These are phyloP conservation scores for Nomada ruficornis DNA, from an alignment of 2,888 invertebrate genomes.

Conservation along the genomic window DNA sequence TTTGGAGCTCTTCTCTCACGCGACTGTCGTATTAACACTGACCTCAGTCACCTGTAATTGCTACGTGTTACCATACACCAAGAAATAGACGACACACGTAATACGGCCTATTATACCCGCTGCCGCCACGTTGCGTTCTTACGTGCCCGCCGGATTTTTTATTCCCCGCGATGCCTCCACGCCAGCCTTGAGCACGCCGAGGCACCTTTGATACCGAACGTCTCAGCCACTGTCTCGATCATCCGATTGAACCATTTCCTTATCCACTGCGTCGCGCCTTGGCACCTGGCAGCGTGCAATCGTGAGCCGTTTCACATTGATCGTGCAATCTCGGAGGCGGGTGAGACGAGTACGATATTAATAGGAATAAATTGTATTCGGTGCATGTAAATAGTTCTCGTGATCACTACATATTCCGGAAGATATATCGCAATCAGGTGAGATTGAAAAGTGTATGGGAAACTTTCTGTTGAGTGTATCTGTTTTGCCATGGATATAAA, in stretches of 20 bases:
- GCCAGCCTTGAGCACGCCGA: conserved; percentile 39
- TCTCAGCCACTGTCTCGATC: not conserved
- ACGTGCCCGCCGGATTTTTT: conserved; percentile 60
- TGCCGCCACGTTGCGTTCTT: conserved; percentile 35
- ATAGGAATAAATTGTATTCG: too few relatives aligned
- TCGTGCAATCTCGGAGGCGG: too few relatives aligned
- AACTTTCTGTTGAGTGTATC: too few relatives aligned
- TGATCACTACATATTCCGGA: too few relatives aligned
- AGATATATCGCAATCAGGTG: too few relatives aligned
- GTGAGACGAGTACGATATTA: too few relatives aligned
- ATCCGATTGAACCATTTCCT: not conserved
- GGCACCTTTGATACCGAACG: conserved; percentile 17
- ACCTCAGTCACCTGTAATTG: conserved; percentile 84
- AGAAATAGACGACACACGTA: conserved; percentile 68
- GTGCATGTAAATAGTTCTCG: too few relatives aligned
- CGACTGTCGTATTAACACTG: conserved; percentile 83
- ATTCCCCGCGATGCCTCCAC: conserved; percentile 13
- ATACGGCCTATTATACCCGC: conserved; percentile 58
- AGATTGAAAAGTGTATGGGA: too few relatives aligned
- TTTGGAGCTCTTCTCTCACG: conserved; percentile 83
- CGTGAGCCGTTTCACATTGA: too few relatives aligned
- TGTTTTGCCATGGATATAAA: too few relatives aligned
- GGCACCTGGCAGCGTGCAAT: too few relatives aligned
- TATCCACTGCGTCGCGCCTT: not conserved
- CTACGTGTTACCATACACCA: conserved; percentile 71